Evolutionary conservation across 1,140 invertebrate genomes (phyloP), one percentile per base, ranked within the genome.

Genomic region (Carposina sasakii): DNA sequence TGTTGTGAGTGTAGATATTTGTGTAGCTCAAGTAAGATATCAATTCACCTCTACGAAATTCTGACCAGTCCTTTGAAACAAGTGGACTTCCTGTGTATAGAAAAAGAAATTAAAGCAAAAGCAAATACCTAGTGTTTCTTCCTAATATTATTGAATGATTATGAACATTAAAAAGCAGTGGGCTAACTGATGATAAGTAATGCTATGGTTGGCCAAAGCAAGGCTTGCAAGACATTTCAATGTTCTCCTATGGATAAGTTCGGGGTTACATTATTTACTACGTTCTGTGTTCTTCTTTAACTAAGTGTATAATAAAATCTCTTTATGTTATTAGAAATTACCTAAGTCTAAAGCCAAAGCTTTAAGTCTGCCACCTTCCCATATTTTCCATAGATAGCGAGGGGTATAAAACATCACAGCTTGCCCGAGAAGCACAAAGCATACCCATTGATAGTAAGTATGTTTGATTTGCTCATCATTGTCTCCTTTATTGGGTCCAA

Each of bases 381-480:
- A 91, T 3, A 87, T 86, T 63, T 93, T 94, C 93, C 93, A 95
- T 1, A 94, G 58, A 67, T 90, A 93, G 1, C 89, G 86, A 0
- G 93, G 93, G 22, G 91, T 71, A 64, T 92, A 93, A 67, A 94
- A 94, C 13, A 92, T 66, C 13, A 91, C 82, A 12, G 92, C 90
- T 84, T 97, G 94, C 19, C 96, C 88, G 15, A 95, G 88, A 17
- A 96, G 85, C 2, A 95, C 88, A 59, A 96, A 89, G 31, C 92
- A 92, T 1, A 96, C 92, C 94, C 94, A 96, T 78, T 96, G 95
- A 75, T 96, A 97, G 78, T 96, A 96, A 33, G 91, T 91, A 53
- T 94, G 90, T 61, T 90, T 90, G 44, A 89, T 85, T 17, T 89
- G 86, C 58, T 89, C 84, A 59, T 91, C 88, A 44, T 86, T 68